These are phyloP conservation scores for Tridacna crocea DNA, from an alignment of 2,888 invertebrate species.

Conservation along the genomic window DNA sequence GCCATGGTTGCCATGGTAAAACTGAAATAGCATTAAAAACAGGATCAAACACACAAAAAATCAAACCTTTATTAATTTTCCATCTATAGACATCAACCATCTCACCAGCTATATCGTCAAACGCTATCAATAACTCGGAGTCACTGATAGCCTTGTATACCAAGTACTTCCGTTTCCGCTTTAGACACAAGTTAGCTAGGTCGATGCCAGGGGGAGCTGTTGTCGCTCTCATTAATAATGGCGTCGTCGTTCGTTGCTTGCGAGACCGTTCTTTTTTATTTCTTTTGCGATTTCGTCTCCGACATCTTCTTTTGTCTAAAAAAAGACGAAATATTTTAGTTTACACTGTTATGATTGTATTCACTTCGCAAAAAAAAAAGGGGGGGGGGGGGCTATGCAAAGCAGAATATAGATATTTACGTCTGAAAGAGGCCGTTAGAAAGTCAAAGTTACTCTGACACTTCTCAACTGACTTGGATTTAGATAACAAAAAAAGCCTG, in stretches of 20 bases:
- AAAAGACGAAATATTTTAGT: not conserved
- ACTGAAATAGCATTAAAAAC: no score
- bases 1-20: not conserved
- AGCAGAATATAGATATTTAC: no score
- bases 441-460: no score
- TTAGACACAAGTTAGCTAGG: constrained; percentile 54
- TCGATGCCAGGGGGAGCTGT: constrained; percentile 40
- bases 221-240: not conserved
- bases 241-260: not conserved
- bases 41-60: no score
- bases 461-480: no score
- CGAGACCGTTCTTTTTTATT: not conserved
- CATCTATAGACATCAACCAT: constrained; percentile 68
- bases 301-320: constrained; percentile 40
- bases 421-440: no score
- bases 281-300: constrained; percentile 10
- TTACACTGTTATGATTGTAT: not conserved
- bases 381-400: not conserved
- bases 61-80: constrained; percentile 66
- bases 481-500: no score
- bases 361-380: not conserved
- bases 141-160: constrained; percentile 55
- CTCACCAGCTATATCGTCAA: constrained; percentile 65
- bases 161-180: constrained; percentile 49
- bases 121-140: constrained; percentile 64